phyloP scores from a whole-genome alignment of 2,888 invertebrate genomes.

The Cremastinae sp. region DNA sequence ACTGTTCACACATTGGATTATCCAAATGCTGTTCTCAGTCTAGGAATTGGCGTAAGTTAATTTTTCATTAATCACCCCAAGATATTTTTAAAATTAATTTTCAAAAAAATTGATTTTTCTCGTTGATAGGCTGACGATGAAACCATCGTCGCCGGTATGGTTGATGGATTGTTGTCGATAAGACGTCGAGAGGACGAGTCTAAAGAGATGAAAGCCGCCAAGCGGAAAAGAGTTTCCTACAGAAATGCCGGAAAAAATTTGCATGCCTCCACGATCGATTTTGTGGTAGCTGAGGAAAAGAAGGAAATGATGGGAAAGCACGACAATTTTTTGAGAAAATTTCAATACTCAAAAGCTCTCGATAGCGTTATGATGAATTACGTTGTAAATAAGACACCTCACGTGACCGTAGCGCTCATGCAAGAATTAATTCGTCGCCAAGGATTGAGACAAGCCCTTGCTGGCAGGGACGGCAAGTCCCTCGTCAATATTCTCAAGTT shows the following conservation, averaged over 20 bases:
- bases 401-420: conserved; percentile 89
- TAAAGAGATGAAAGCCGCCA: conserved; percentile 75
- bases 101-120: neutral
- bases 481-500: conserved; percentile 88
- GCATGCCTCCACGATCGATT: conserved; percentile 81
- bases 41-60: conserved; percentile 85
- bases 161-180: conserved; percentile 94
- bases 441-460: conserved; percentile 88
- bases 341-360: conserved; percentile 91
- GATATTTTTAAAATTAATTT: no score
- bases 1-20: conserved; percentile 94
- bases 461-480: conserved; percentile 86
- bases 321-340: conserved; percentile 89
- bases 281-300: conserved; percentile 80
- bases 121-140: conserved; percentile 85
- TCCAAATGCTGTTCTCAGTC: conserved; percentile 93
- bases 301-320: conserved; percentile 82
- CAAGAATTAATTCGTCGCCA: conserved; percentile 93
- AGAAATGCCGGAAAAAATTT: conserved; percentile 77
- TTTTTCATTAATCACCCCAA: no score
- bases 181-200: conserved; percentile 86
- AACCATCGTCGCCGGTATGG: conserved; percentile 94
- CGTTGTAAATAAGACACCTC: conserved; percentile 86
- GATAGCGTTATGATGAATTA: conserved; percentile 85
- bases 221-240: conserved; percentile 82